Percentiles rank a stretch among this genome's conserved stretches.
phyloP scores from a whole-genome alignment of 2,797 vertebrate genomes.

The Sciurus carolinensis region DNA sequence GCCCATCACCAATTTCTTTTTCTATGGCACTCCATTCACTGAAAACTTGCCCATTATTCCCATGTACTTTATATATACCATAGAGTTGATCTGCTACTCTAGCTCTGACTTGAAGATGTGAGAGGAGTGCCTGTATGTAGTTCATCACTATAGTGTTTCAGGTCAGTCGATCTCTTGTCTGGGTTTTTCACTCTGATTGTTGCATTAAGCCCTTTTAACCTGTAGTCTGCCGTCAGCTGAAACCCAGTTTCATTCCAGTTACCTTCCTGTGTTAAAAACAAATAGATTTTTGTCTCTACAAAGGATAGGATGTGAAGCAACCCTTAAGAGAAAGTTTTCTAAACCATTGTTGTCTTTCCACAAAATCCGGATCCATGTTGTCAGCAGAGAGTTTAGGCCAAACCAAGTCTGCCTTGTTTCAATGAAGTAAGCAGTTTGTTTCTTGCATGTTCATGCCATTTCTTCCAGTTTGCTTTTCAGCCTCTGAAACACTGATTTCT shows the following conservation, averaged over 20 bases:
- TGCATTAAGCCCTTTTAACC: conserved; percentile 97
- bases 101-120: no score
- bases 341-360: conserved; percentile 96
- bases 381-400: conserved; percentile 99
- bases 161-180: conserved; percentile 90
- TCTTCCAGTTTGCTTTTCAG: conserved; percentile 97
- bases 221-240: conserved; percentile 98
- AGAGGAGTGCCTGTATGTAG: no score
- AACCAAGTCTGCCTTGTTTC: conserved; percentile 99
- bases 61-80: no score
- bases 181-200: conserved; percentile 98
- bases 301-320: conserved; percentile 95
- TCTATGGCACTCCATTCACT: conserved; percentile 97
- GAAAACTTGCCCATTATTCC: no score
- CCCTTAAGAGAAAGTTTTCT: conserved; percentile 97
- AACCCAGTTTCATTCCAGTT: conserved; percentile 95
- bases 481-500: conserved; percentile 97
- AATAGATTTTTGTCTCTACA: conserved; percentile 94
- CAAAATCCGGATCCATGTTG: conserved; percentile 99
- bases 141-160: no score
- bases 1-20: conserved; percentile 97
- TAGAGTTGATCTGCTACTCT: no score
- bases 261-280: conserved; percentile 98
- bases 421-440: conserved; percentile 97
- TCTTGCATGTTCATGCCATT: conserved; percentile 98